Conservation (phyloP, 1,140 invertebrate genomes). For the Probaryconus sp. region DNA sequence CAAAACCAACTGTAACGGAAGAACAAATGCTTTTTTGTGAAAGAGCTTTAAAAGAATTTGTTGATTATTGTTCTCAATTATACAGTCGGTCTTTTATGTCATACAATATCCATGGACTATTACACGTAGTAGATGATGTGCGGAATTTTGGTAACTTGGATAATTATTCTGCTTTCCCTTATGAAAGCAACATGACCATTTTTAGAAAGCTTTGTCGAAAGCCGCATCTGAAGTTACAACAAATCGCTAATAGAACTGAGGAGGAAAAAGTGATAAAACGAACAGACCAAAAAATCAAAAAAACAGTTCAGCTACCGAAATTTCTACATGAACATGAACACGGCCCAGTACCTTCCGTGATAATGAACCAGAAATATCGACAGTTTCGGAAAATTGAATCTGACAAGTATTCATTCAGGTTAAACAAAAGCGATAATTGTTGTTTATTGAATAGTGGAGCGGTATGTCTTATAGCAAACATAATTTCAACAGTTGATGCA, state of each 20-base stretch:
- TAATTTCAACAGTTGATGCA: conserved; percentile 5
- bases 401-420: not conserved
- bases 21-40: not conserved
- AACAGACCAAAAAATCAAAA: no score
- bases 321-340: not conserved
- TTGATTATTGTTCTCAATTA: not conserved
- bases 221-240: no score
- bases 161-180: conserved; percentile 39
- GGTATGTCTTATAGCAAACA: conserved; percentile 43
- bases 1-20: no score
- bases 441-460: conserved; percentile 22
- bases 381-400: no score
- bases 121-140: conserved; percentile 40
- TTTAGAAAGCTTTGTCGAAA: conserved; percentile 8
- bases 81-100: conserved; percentile 16
- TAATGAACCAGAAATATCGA: no score
- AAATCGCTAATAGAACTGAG: not conserved
- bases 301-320: no score
- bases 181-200: conserved; percentile 43
- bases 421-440: conserved; percentile 26
- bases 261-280: no score
- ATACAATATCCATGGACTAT: conserved; percentile 36
- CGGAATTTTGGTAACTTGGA: conserved; percentile 26
- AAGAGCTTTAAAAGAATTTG: conserved; percentile 11
- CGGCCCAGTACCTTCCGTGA: not conserved